These are phyloP conservation scores for Nomada ferruginata DNA, from an alignment of 2,888 invertebrate species.

Conservation along the genomic window DNA sequence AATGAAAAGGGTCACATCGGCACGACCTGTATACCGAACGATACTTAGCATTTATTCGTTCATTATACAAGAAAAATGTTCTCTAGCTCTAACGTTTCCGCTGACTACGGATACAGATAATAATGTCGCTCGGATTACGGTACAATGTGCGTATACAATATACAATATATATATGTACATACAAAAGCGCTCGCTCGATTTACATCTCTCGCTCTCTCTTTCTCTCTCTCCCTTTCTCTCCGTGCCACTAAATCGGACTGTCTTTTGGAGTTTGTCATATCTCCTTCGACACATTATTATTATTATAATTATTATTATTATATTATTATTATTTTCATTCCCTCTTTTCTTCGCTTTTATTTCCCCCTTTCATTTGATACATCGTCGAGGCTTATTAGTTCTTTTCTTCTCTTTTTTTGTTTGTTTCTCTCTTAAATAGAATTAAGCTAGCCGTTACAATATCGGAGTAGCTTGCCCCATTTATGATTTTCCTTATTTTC, in stretches of 20 bases:
- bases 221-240: constrained; percentile 38
- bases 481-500: neutral
- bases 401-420: neutral
- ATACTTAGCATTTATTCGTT: constrained; percentile 81
- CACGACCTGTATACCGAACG: constrained; percentile 74
- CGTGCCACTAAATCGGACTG: constrained; percentile 76
- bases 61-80: constrained; percentile 80
- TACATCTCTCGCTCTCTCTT: constrained; percentile 64
- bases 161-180: constrained; percentile 72
- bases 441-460: constrained; percentile 73
- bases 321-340: constrained; percentile 36
- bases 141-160: constrained; percentile 82
- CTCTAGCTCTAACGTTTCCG: constrained; percentile 77
- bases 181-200: constrained; percentile 81
- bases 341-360: constrained; percentile 3
- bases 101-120: constrained; percentile 77
- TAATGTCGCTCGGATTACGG: constrained; percentile 75
- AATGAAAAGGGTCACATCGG: constrained; percentile 7
- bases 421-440: constrained; percentile 66
- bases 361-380: constrained; percentile 68
- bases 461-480: constrained; percentile 56
- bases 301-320: constrained; percentile 8
- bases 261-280: constrained; percentile 72
- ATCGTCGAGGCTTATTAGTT: constrained; percentile 46
- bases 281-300: constrained; percentile 16